Evolutionary conservation across 2,113 vertebrate species (phyloP).

Genomic region (Dermatemys mawii): DNA sequence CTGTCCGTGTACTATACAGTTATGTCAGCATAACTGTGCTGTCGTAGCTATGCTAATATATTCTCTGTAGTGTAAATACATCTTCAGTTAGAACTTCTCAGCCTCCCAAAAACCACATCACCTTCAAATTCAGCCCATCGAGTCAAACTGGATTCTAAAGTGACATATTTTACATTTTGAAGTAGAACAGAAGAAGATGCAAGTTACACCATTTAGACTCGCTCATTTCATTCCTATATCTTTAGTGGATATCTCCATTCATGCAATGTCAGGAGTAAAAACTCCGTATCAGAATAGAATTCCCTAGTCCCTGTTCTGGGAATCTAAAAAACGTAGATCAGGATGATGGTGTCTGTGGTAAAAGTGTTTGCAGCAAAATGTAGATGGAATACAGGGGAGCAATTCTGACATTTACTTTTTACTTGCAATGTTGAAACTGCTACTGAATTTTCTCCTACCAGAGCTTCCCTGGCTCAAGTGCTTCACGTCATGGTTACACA

Average conservation of each 20-base stretch:
- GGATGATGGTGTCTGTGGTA: not conserved
- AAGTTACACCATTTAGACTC: not conserved
- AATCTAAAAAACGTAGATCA: not conserved
- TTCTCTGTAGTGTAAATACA: not conserved
- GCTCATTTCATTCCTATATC: not conserved
- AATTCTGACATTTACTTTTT: not conserved
- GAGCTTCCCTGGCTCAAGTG: not conserved
- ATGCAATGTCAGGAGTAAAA: not conserved
- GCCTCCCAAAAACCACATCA: not conserved
- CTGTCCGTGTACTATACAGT: not conserved
- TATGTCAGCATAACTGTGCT: not conserved
- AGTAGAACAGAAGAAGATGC: not conserved
- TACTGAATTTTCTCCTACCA: not conserved
- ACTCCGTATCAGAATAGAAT: not conserved
- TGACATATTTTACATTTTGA: not conserved
- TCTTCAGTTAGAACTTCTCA: not conserved
- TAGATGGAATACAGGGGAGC: not conserved
- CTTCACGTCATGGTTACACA: fast-evolving
- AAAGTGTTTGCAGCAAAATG: not conserved
- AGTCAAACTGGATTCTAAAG: not conserved
- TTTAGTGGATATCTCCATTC: not conserved
- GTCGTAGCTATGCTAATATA: not conserved
- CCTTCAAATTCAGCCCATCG: not conserved
- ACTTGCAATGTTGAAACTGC: not conserved
- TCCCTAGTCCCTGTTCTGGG: not conserved